Evolutionary conservation across 2,113 vertebrate species (phyloP).

Genomic region (Oncorhynchus tshawytscha): DNA sequence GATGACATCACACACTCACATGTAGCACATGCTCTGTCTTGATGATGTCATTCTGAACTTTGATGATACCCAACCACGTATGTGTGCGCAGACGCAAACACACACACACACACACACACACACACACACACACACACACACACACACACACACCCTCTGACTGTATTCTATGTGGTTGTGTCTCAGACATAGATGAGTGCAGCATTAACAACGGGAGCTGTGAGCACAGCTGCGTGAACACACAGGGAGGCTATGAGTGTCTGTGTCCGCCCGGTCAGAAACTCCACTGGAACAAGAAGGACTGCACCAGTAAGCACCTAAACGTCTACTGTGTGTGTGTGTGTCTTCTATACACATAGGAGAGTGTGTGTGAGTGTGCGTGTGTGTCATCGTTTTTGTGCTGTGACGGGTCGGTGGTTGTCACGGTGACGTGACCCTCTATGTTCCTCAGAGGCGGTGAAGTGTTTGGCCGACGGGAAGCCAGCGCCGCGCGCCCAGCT

Average conservation of each 20-base stretch:
- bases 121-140: neutral
- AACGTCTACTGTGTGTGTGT: neutral
- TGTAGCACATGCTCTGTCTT: neutral
- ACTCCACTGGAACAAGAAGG: slow-evolving; percentile 95
- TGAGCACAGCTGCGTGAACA: slow-evolving; percentile 85
- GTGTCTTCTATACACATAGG: neutral
- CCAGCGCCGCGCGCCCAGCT: slow-evolving; percentile 79
- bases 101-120: too few species aligned
- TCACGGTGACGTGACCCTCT: slow-evolving; percentile 57
- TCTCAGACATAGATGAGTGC: slow-evolving; percentile 86
- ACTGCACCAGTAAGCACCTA: slow-evolving; percentile 83
- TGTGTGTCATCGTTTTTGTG: slow-evolving; percentile 5
- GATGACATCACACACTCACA: neutral
- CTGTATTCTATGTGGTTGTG: neutral
- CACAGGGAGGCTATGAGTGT: slow-evolving; percentile 87
- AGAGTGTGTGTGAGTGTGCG: neutral
- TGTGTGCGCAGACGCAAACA: neutral
- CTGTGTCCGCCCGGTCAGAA: slow-evolving; percentile 83
- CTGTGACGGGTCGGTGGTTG: slow-evolving; percentile 7
- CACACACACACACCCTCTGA: neutral
- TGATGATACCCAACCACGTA: neutral
- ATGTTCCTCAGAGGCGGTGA: slow-evolving; percentile 82
- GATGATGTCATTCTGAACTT: neutral
- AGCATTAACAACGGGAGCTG: slow-evolving; percentile 89
- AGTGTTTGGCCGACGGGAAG: slow-evolving; percentile 83